phyloP scores from a whole-genome alignment of 2,888 invertebrate species.

The Nipponacmea schrenckii region DNA sequence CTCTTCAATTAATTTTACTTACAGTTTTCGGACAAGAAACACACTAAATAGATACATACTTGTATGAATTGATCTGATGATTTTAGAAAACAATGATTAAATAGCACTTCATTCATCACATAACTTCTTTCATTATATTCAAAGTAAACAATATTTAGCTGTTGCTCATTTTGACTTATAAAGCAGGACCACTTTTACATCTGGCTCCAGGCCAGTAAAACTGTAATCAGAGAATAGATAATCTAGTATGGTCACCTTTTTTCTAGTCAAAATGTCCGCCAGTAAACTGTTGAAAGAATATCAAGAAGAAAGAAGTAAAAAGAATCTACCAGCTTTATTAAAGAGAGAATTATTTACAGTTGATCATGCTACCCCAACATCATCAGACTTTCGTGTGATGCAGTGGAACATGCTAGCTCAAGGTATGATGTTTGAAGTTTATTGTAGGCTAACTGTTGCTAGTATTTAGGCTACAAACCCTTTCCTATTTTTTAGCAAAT shows the following conservation, averaged over 20 bases:
- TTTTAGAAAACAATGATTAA: too few relatives aligned
- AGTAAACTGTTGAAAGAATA: constrained; percentile 23
- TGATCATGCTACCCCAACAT: not conserved
- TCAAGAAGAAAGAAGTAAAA: constrained; percentile 27
- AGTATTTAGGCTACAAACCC: not conserved
- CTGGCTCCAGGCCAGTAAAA: too few relatives aligned
- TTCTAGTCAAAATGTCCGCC: not conserved
- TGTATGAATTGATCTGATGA: too few relatives aligned
- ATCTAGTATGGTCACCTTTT: not conserved
- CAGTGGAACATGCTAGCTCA: constrained; percentile 62
- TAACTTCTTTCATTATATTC: too few relatives aligned
- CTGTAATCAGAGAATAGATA: too few relatives aligned
- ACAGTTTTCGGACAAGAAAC: too few relatives aligned
- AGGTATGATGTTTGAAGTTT: constrained; percentile 36
- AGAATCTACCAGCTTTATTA: constrained; percentile 40
- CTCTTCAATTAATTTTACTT: too few relatives aligned
- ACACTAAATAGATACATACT: too few relatives aligned
- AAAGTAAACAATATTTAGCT: too few relatives aligned
- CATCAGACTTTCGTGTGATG: constrained; percentile 44
- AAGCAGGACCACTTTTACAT: too few relatives aligned
- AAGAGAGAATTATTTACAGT: constrained; percentile 36
- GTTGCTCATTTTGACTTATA: too few relatives aligned
- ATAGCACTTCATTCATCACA: too few relatives aligned
- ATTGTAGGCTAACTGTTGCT: not conserved
- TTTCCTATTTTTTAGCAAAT: not conserved